Evolutionary conservation across 2,113 vertebrate genomes (phyloP).

Genomic region (Brachypodius melanocephalos): DNA sequence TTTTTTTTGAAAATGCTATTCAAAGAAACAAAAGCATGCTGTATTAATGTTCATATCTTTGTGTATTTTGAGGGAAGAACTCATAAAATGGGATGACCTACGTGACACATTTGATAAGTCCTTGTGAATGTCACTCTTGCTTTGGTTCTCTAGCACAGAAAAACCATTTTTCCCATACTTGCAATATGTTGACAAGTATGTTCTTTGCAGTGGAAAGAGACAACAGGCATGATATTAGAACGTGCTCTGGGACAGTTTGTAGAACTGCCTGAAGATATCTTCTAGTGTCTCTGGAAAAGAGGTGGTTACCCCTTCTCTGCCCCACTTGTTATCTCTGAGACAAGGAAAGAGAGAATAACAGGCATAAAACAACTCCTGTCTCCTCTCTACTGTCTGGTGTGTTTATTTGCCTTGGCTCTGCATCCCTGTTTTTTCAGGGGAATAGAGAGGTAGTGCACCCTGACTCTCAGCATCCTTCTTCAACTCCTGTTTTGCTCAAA

Average conservation of each 20-base stretch:
- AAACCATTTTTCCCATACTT: background rate
- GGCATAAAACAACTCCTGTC: background rate
- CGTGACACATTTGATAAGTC: background rate
- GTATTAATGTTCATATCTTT: background rate
- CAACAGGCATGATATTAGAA: background rate
- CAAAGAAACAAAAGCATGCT: background rate
- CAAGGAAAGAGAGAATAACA: background rate
- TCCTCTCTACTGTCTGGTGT: background rate
- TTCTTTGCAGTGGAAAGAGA: background rate
- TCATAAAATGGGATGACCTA: background rate
- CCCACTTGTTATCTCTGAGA: fast-evolving
- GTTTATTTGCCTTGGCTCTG: background rate
- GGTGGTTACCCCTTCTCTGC: background rate
- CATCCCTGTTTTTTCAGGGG: background rate
- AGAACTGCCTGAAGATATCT: background rate
- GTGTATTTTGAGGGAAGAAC: background rate
- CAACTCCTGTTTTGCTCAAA: background rate
- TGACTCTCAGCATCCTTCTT: background rate
- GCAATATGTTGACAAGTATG: background rate
- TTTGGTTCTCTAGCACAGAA: background rate
- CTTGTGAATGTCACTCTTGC: background rate
- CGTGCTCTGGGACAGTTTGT: background rate
- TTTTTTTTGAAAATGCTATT: background rate
- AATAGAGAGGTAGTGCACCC: background rate
- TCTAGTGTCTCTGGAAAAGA: background rate